These are phyloP conservation scores for Hylyphantes graminicola DNA, from an alignment of 1,140 invertebrate species.

Conservation along the genomic window DNA sequence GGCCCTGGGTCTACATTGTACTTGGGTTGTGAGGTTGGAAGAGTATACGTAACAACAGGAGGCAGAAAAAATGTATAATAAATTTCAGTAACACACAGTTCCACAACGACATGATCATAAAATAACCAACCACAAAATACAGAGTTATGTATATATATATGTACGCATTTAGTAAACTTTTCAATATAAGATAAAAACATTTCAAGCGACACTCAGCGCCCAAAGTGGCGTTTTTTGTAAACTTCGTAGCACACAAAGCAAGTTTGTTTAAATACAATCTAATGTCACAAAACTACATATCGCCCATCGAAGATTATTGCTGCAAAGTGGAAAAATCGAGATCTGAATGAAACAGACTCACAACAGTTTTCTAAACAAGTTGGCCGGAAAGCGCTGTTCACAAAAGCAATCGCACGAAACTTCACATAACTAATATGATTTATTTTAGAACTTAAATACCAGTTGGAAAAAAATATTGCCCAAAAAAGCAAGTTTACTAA, in stretches of 20 bases:
- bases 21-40: slow-evolving; percentile 12
- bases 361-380: slow-evolving; percentile 37
- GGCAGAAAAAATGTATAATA: slow-evolving; percentile 38
- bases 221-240: slow-evolving; percentile 45
- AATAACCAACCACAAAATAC: slow-evolving; percentile 59
- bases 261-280: slow-evolving; percentile 47
- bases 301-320: slow-evolving; percentile 57
- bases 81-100: slow-evolving; percentile 37
- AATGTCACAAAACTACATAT: slow-evolving; percentile 54
- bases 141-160: slow-evolving; percentile 59
- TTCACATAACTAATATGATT: too few species aligned
- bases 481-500: too few species aligned
- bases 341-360: slow-evolving; percentile 57
- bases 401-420: background rate
- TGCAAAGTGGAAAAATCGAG: slow-evolving; percentile 56
- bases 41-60: slow-evolving; percentile 37
- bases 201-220: slow-evolving; percentile 55
- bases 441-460: too few species aligned
- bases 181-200: slow-evolving; percentile 60
- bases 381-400: slow-evolving; percentile 32
- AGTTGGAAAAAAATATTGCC: too few species aligned
- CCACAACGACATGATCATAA: slow-evolving; percentile 43
- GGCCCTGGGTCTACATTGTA: background rate
- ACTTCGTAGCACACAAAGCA: slow-evolving; percentile 51
- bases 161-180: slow-evolving; percentile 60